Base-by-base conservation (phyloP, 35 echinoderm and acorn worm species). In the Apostichopus japonicus region DNA sequence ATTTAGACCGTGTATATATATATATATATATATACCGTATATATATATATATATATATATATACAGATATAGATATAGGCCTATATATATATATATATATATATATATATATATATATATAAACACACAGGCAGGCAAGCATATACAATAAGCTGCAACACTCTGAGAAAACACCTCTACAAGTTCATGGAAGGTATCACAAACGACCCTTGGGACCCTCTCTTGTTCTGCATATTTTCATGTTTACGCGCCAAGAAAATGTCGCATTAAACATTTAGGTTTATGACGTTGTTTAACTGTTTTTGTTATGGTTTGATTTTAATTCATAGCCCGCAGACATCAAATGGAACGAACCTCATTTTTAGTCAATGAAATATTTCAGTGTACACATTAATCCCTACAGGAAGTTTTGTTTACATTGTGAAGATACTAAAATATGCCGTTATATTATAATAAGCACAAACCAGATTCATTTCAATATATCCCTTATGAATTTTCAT, bases 391-490 rank as follows among this genome's bases (percentile, higher is more conserved):
- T 61, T 61, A 61, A 61, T 61, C 57, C 57, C 57, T 61, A 44
- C 57, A 61, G 57, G 57, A 61, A 75, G 71, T 75, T 44, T 73
- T 75, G 71, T 75, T 75, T 75, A 75, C n/a, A 75, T 19, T 75
- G n/a, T 23, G n/a, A 75, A 75, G 71, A 23, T 75, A 75, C 71
- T 75, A 75, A 75, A 75, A 75, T 75, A 75, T 75, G 71, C 17
- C 71, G n/a, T n/a, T 2, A 75, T 21, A 75, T 75, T 75, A 75
- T 19, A 23, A n/a, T 7, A 75, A 67, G 19, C 19, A 67, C 19
- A 44, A 44, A 44, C 11, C 63, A 15, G 63, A 15, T 19, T 17
- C 63, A 67, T 67, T 67, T 44, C 63, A 19, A 17, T 11, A 15
- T 17, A 67, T 15, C 63, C 63, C 63, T 67, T 67, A 17, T 67